These are phyloP conservation scores for Varanus salvator DNA, from an alignment of 2,113 vertebrate species.

Conservation along the genomic window DNA sequence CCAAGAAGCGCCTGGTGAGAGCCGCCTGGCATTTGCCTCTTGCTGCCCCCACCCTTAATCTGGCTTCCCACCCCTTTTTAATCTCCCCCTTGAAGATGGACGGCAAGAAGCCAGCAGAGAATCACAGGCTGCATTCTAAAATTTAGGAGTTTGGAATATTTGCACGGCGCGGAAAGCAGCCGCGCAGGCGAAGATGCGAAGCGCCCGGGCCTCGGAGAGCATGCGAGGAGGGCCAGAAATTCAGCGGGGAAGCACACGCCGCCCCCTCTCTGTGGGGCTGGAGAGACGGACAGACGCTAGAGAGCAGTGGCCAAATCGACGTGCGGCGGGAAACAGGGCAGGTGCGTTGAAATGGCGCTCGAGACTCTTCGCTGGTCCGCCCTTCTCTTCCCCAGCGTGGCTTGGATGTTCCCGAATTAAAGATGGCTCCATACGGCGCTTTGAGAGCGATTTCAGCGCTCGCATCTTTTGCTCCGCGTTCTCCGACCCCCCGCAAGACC, in stretches of 20 bases:
- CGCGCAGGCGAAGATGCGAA: neutral
- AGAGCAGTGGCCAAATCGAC: too few species aligned
- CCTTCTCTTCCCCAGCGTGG: neutral
- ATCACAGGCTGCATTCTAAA: neutral
- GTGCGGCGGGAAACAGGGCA: too few species aligned
- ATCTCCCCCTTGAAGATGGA: neutral
- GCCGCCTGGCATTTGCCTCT: neutral
- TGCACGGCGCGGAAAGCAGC: neutral
- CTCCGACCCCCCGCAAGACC: too few species aligned
- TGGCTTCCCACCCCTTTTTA: neutral
- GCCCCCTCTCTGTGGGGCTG: too few species aligned
- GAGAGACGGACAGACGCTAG: too few species aligned
- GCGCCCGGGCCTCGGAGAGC: rapidly evolving
- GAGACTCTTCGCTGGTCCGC: too few species aligned
- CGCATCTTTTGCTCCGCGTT: neutral
- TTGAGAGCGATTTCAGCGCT: neutral
- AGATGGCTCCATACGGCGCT: neutral
- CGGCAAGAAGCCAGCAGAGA: neutral
- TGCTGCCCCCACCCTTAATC: neutral
- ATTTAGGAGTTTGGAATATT: neutral
- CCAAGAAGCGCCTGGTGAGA: neutral
- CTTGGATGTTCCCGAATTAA: too few species aligned
- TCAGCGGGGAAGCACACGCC: neutral
- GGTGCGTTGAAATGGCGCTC: neutral
- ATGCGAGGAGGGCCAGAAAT: neutral